Base-by-base conservation (phyloP, 1,140 invertebrate genomes). In the Pogonus chalceus region DNA sequence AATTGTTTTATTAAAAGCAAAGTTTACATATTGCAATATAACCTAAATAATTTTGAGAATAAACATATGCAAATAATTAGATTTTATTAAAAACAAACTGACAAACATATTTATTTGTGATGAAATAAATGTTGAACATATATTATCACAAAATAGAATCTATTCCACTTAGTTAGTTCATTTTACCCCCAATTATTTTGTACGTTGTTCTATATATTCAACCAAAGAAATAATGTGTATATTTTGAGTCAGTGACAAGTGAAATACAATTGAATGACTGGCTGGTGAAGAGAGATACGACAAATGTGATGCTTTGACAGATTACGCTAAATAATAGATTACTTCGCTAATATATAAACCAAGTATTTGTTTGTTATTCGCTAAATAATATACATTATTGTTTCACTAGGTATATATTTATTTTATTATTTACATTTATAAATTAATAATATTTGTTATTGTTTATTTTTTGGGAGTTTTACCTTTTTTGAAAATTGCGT, bases 311-410 rank as follows among this genome's bases (percentile, higher is more conserved):
- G 49, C 54, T 55, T 55, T 55, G 54, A 50, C 54, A 55, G 54
- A 55, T 55, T 55, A 55, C 35, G 49, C 23, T 55, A 31, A 55
- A 55, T 55, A 55, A 55, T 55, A 55, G 54, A 55, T 55, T 55
- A 12, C 7, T 43, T 18, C 37, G 37, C 37, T 43, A 43, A 43
- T 43, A 43, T n/a, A n/a, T n/a, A n/a, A n/a, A n/a, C n/a, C n/a
- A n/a, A n/a, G n/a, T n/a, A n/a, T n/a, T n/a, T n/a, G n/a, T n/a
- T n/a, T n/a, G n/a, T n/a, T n/a, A n/a, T n/a, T n/a, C n/a, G n/a
- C n/a, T n/a, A n/a, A n/a, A n/a, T n/a, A n/a, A n/a, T n/a, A n/a
- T n/a, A n/a, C n/a, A n/a, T n/a, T n/a, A n/a, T n/a, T n/a, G n/a
- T n/a, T n/a, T n/a, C n/a, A n/a, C n/a, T n/a, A n/a, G n/a, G n/a